phyloP scores from a whole-genome alignment of 2,797 vertebrate species.

The Thaleichthys pacificus region DNA sequence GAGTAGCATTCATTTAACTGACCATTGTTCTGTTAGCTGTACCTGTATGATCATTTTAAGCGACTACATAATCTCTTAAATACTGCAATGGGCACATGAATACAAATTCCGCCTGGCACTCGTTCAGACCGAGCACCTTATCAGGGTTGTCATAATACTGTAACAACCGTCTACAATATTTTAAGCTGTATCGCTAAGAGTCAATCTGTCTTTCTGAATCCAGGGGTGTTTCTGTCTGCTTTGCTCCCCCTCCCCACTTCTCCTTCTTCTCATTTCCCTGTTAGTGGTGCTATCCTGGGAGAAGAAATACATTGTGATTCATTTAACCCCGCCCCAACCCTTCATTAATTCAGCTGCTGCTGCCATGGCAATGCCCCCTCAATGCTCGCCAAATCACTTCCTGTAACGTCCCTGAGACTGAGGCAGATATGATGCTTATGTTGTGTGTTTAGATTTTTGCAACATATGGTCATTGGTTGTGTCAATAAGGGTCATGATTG shows the following conservation, averaged over 20 bases:
- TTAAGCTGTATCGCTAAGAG: not conserved
- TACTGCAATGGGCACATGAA: too few relatives aligned
- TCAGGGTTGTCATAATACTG: conserved; percentile 20
- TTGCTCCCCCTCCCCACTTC: conserved; percentile 15
- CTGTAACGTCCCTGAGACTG: not conserved
- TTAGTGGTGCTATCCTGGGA: conserved; percentile 33
- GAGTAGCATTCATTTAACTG: too few relatives aligned
- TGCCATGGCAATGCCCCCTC: conserved; percentile 65
- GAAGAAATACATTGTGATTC: conserved; percentile 55
- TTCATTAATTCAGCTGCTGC: conserved; percentile 62
- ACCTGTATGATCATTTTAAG: too few relatives aligned
- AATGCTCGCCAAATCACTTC: conserved; percentile 45
- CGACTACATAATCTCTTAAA: too few relatives aligned
- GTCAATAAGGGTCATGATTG: not conserved
- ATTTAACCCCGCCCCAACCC: conserved; percentile 57
- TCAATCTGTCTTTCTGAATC: not conserved
- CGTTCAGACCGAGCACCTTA: conserved; percentile 14
- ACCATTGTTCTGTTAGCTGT: too few relatives aligned
- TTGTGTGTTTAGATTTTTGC: not conserved
- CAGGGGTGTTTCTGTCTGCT: too few relatives aligned
- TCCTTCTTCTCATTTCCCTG: conserved; percentile 17
- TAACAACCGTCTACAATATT: not conserved
- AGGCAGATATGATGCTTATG: not conserved
- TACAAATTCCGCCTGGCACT: too few relatives aligned
- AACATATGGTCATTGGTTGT: not conserved